Evolutionary conservation across 2,797 vertebrate genomes (phyloP).

Genomic region (Bradypodion pumilum): DNA sequence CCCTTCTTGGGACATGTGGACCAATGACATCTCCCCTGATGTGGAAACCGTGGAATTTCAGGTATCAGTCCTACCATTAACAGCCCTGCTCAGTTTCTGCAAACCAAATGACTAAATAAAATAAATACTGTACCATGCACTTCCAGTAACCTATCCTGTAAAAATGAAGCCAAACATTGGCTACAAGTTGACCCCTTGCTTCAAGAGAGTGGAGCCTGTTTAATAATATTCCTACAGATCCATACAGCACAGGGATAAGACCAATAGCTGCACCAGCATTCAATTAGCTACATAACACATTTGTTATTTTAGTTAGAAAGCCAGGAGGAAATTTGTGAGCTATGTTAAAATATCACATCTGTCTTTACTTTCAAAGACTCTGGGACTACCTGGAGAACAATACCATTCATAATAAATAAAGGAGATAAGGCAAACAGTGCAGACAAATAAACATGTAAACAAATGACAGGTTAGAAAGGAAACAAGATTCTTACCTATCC

Average conservation of each 20-base stretch:
- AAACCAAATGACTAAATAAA: not conserved
- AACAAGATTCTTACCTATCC: slow-evolving; percentile 40
- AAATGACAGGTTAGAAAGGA: not conserved
- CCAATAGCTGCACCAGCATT: not conserved
- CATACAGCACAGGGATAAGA: not conserved
- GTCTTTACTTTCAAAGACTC: not conserved
- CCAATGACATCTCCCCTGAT: too few relatives aligned
- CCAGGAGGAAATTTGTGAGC: not conserved
- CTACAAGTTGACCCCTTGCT: too few relatives aligned
- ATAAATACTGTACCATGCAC: not conserved
- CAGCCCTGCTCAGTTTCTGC: too few relatives aligned
- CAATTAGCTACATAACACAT: not conserved
- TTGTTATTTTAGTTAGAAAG: not conserved
- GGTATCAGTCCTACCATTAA: too few relatives aligned
- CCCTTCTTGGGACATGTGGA: too few relatives aligned
- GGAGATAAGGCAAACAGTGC: not conserved
- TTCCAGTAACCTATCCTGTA: not conserved
- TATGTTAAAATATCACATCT: not conserved
- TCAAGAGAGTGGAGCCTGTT: not conserved
- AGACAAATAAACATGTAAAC: slow-evolving; percentile 3
- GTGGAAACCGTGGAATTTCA: too few relatives aligned
- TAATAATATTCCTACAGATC: not conserved
- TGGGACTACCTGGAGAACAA: not conserved
- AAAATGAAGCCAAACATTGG: not conserved
- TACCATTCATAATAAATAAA: not conserved